phyloP scores from a whole-genome alignment of 2,113 vertebrate genomes.

The Cinclus cinclus region DNA sequence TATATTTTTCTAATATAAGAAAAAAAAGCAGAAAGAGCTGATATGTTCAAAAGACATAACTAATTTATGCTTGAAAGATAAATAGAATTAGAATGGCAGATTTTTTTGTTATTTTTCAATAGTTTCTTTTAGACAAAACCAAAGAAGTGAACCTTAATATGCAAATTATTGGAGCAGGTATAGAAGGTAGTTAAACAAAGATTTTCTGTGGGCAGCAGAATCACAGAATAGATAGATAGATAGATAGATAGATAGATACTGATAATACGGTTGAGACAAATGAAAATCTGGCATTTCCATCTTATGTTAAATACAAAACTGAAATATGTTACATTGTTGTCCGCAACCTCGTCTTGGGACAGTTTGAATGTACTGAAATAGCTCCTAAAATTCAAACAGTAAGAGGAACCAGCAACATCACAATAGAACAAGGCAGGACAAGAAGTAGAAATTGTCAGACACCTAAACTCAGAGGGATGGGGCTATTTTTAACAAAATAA shows the following conservation, averaged over 20 bases:
- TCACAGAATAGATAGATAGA: background rate
- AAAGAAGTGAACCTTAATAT: background rate
- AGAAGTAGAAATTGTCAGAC: background rate
- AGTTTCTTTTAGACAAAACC: background rate
- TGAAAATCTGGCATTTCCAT: background rate
- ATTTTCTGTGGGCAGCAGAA: background rate
- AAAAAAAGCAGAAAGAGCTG: background rate
- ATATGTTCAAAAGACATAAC: background rate
- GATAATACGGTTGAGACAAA: background rate
- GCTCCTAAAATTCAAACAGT: background rate
- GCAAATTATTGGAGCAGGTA: background rate
- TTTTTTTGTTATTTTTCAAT: background rate
- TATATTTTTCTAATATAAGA: background rate
- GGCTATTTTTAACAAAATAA: constrained; percentile 8
- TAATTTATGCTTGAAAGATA: background rate
- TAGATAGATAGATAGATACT: background rate
- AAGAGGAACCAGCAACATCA: background rate
- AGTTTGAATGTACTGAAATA: background rate
- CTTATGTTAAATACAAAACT: background rate
- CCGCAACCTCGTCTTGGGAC: background rate
- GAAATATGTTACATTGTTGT: background rate
- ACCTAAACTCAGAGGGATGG: background rate
- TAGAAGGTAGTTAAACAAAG: background rate
- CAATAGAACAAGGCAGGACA: background rate
- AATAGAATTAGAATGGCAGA: background rate